phyloP scores from a whole-genome alignment of 2,797 vertebrate genomes.

The Gymnoscopelus braueri region DNA sequence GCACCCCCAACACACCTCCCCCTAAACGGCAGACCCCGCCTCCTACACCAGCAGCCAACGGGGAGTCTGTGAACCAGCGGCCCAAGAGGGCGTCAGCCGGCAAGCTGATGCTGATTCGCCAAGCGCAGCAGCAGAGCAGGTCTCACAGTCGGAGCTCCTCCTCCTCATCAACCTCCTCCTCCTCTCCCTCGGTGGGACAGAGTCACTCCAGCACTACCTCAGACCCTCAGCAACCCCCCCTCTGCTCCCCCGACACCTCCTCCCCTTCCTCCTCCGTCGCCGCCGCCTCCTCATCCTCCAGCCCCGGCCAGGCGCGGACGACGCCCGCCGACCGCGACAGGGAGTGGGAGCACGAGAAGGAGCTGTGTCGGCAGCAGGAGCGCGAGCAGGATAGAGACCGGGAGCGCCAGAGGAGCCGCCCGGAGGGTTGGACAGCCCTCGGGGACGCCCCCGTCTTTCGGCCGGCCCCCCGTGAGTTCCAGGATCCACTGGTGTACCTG shows the following conservation, averaged over 20 bases:
- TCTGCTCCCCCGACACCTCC: conserved; percentile 80
- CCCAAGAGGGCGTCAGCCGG: conserved; percentile 92
- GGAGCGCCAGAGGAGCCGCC: conserved; percentile 82
- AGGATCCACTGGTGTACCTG: conserved; percentile 96
- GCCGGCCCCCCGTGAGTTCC: conserved; percentile 92
- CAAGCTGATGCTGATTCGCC: conserved; percentile 91
- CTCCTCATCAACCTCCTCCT: conserved; percentile 84
- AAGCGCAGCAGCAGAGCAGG: conserved; percentile 88
- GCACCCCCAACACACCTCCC: conserved; percentile 51
- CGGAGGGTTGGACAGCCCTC: conserved; percentile 87
- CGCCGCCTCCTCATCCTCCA: conserved; percentile 44
- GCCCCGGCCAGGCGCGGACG: conserved; percentile 77
- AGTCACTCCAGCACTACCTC: conserved; percentile 91
- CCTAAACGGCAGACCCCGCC: conserved; percentile 58
- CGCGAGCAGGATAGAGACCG: conserved; percentile 83
- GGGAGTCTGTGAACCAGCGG: conserved; percentile 89
- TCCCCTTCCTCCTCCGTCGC: conserved; percentile 47
- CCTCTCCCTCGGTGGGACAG: conserved; percentile 85
- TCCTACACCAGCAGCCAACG: conserved; percentile 73
- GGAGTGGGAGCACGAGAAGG: conserved; percentile 77
- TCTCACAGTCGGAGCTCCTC: conserved; percentile 78
- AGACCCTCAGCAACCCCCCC: conserved; percentile 87
- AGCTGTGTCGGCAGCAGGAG: conserved; percentile 76
- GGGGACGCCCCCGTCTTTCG: conserved; percentile 90
- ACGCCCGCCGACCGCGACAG: conserved; percentile 72